Evolutionary conservation across 64 coral and sea anemone genomes (phyloP).

Genomic region (Actinia equina): DNA sequence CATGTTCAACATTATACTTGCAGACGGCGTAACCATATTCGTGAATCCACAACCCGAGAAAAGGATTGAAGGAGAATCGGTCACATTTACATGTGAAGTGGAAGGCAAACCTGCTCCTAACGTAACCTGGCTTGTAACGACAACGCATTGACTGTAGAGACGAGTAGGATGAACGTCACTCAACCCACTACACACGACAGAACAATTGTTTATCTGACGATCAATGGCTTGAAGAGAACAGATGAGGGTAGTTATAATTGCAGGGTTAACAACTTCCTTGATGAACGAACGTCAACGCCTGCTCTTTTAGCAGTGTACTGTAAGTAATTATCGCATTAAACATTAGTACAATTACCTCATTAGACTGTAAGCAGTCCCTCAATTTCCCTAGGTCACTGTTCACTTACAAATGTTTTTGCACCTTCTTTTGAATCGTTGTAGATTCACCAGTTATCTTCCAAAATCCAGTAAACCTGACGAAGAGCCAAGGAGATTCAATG

Average conservation of each 20-base stretch:
- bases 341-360: not conserved
- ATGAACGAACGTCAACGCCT: not conserved
- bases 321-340: not conserved
- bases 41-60: no score
- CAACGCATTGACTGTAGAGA: no score
- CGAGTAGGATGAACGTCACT: no score
- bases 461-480: not conserved
- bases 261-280: not conserved
- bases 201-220: not conserved
- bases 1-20: no score
- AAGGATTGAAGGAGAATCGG: no score
- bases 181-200: no score
- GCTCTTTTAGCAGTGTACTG: not conserved
- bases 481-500: not conserved
- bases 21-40: no score
- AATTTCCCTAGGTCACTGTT: no score
- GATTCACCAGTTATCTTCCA: not conserved
- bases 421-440: not conserved
- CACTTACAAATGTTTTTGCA: not conserved
- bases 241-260: not conserved
- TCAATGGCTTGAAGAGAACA: not conserved
- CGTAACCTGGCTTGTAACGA: no score
- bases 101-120: no score
- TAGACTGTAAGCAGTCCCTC: not conserved
- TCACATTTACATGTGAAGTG: no score